Evolutionary conservation across 2,113 vertebrate genomes (phyloP).

Genomic region (Embiotoca jacksoni): DNA sequence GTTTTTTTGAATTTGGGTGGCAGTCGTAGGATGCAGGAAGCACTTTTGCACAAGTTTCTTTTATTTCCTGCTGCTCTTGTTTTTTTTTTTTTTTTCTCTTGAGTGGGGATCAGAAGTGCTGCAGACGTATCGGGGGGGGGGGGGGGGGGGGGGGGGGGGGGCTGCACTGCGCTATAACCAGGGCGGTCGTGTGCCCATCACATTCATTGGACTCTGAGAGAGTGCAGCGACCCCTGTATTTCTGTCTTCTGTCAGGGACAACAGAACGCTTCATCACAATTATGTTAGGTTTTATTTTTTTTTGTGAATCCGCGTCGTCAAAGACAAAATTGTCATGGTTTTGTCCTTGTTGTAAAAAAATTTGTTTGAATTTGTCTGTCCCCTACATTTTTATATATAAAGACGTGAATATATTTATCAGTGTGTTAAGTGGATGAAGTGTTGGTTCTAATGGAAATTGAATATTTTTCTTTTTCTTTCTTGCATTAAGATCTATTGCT

Average conservation of each 20-base stretch:
- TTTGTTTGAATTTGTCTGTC: conserved; percentile 72
- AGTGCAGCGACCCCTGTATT: conserved; percentile 75
- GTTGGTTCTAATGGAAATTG: conserved; percentile 77
- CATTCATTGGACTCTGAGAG: conserved; percentile 67
- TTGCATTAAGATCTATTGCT: conserved; percentile 79
- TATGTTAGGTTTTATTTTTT: conserved; percentile 58
- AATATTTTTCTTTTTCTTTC: conserved; percentile 49
- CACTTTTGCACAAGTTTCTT: conserved; percentile 85
- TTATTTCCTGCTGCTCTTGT: conserved; percentile 78
- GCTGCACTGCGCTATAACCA: conserved; percentile 41
- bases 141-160: background rate
- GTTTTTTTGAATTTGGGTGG: conserved; percentile 24
- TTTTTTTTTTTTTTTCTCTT: conserved; percentile 44
- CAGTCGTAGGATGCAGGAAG: conserved; percentile 71
- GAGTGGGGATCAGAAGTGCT: conserved; percentile 58
- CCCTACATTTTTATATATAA: conserved; percentile 82
- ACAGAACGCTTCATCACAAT: conserved; percentile 67
- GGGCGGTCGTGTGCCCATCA: conserved; percentile 42
- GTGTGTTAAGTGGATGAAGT: conserved; percentile 76
- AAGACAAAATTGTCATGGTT: conserved; percentile 67
- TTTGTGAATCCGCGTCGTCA: conserved; percentile 54
- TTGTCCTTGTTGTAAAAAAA: conserved; percentile 71
- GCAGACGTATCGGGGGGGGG: conserved; percentile 41
- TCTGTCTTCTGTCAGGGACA: conserved; percentile 59
- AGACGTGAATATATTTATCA: conserved; percentile 85